Conservation (phyloP, 2,888 invertebrate species). For the Celastrina argiolus region DNA sequence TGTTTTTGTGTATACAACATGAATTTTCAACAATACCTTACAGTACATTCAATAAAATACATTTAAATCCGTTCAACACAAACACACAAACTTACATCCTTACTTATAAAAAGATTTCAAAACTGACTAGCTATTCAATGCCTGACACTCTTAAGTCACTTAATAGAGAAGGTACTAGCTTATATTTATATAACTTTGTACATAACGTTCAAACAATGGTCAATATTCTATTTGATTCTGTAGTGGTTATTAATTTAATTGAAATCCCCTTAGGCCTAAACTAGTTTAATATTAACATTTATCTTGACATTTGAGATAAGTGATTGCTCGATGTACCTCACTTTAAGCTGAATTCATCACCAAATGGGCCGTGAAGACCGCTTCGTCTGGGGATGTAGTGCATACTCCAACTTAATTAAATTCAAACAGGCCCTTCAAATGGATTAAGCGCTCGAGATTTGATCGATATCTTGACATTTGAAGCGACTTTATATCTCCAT, state of each 20-base stretch:
- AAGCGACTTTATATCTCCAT: background rate
- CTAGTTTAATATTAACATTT: background rate
- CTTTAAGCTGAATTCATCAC: slow-evolving; percentile 6
- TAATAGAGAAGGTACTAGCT: background rate
- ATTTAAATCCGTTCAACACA: no score
- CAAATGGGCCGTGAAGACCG: slow-evolving; percentile 4
- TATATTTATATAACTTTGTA: background rate
- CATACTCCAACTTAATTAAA: slow-evolving; percentile 8
- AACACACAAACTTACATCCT: no score
- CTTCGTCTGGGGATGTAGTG: slow-evolving; percentile 10
- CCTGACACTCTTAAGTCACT: no score
- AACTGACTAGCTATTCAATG: no score
- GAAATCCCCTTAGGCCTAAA: background rate
- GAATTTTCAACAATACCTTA: no score
- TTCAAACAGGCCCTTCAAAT: background rate
- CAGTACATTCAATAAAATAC: no score
- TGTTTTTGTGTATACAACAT: no score
- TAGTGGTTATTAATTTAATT: background rate
- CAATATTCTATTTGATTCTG: background rate
- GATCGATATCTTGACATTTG: background rate
- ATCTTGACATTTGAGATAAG: slow-evolving; percentile 8
- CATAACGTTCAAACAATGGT: background rate
- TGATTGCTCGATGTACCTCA: slow-evolving; percentile 1
- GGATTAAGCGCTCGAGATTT: background rate
- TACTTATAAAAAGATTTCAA: no score